phyloP scores from a whole-genome alignment of 2,113 vertebrate species.

The Pedetes capensis region DNA sequence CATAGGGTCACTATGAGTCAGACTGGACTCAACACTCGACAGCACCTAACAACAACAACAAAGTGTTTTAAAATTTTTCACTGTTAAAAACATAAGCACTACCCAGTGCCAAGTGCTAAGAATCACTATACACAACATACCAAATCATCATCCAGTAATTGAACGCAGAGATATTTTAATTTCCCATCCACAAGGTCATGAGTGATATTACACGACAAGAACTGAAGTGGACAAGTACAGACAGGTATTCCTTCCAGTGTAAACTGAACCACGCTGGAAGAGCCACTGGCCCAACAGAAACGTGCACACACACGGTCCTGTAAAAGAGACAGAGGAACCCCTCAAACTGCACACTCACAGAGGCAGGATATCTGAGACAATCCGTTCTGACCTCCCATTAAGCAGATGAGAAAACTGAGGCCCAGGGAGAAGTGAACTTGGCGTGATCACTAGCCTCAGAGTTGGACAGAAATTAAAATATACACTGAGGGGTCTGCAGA shows the following conservation, averaged over 20 bases:
- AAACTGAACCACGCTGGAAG: background rate
- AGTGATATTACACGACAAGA: background rate
- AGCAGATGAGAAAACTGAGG: background rate
- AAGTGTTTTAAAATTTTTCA: background rate
- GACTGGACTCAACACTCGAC: too few relatives aligned
- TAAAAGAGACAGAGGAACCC: background rate
- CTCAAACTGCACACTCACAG: too few relatives aligned
- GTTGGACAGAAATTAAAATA: background rate
- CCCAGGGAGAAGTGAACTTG: too few relatives aligned
- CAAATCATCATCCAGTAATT: background rate
- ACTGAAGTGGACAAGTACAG: background rate
- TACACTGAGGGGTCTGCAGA: accelerated
- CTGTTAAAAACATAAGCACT: background rate
- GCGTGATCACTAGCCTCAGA: background rate
- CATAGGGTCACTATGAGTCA: too few relatives aligned
- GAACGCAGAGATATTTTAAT: background rate
- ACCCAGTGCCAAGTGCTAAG: background rate
- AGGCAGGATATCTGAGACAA: background rate
- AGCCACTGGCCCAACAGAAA: background rate
- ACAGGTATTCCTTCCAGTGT: background rate
- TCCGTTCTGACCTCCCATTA: background rate
- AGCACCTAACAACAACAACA: too few relatives aligned
- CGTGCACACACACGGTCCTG: too few relatives aligned
- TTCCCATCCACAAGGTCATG: background rate
- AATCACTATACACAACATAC: background rate